Percentiles rank a stretch among this genome's conserved stretches.
These are phyloP conservation scores for Nothobranchius kuhntae DNA, from an alignment of 2,113 vertebrate species.

Conservation along the genomic window DNA sequence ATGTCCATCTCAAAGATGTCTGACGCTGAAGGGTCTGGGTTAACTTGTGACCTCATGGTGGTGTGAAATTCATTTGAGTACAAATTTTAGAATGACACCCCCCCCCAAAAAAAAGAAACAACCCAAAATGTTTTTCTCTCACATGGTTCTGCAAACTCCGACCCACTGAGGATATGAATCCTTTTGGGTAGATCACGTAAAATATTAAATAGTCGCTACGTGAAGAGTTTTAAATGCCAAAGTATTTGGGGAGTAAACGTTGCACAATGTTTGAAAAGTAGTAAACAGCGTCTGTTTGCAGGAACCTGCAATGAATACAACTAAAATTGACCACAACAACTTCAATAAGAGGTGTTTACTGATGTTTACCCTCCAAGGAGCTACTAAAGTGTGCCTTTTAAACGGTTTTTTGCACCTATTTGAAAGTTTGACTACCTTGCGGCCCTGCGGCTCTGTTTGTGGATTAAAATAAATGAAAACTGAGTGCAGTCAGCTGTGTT, in stretches of 20 bases:
- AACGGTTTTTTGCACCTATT: conserved; percentile 7
- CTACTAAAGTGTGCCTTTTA: not conserved
- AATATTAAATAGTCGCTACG: not conserved
- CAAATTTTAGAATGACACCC: not conserved
- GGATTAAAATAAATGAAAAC: conserved; percentile 2
- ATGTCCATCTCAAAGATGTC: not conserved
- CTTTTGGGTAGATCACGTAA: not conserved
- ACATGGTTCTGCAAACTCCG: not conserved
- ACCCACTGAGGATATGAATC: not conserved
- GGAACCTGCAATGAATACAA: not conserved
- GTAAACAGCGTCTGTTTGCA: not conserved
- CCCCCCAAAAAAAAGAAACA: not conserved
- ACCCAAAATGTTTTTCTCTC: not conserved
- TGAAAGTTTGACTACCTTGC: conserved; percentile 21
- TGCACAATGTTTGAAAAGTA: not conserved
- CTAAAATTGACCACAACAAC: not conserved
- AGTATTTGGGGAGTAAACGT: not conserved
- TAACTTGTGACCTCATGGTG: not conserved
- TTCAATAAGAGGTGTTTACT: too few species aligned
- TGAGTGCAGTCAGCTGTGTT: conserved; percentile 12
- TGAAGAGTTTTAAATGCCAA: not conserved
- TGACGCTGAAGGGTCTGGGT: not conserved
- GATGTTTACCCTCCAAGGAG: conserved; percentile 36
- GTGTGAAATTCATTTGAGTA: not conserved
- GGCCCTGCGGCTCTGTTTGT: conserved; percentile 16